Conservation (phyloP, 2,113 vertebrate species). For the Megaptera novaeangliae region DNA sequence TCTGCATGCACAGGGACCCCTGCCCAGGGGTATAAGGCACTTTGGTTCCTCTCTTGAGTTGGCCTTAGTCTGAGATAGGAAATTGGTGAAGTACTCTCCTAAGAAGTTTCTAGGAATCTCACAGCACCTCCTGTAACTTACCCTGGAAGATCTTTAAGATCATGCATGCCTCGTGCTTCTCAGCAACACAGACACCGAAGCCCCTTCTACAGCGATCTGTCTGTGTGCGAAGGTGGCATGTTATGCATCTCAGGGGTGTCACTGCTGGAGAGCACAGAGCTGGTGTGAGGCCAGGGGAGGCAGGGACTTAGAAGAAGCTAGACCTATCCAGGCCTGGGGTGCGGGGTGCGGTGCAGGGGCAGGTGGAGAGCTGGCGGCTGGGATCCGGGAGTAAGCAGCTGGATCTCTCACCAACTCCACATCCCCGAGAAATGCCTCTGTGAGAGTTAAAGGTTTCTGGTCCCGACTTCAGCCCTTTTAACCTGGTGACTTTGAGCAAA, state of each 20-base stretch:
- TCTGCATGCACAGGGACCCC: not conserved
- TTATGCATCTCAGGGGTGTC: slow-evolving; percentile 5
- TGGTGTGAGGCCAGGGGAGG: not conserved
- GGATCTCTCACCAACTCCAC: not conserved
- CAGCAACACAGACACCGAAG: slow-evolving; percentile 30
- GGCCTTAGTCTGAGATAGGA: not conserved
- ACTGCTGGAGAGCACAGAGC: not conserved
- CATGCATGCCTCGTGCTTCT: slow-evolving; percentile 20
- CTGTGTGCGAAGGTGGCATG: not conserved
- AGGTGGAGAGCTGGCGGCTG: not conserved
- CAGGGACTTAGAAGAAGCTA: not conserved
- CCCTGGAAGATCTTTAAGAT: not conserved
- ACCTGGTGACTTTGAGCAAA: not conserved
- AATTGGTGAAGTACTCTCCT: not conserved
- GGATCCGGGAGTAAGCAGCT: not conserved
- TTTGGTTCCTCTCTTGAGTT: not conserved
- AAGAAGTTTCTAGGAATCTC: not conserved
- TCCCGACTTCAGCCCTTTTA: not conserved
- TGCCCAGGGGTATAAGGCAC: not conserved
- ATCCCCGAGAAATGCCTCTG: not conserved
- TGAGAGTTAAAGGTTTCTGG: not conserved
- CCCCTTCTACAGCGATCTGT: slow-evolving; percentile 58
- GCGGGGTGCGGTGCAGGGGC: not conserved
- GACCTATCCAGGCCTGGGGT: not conserved
- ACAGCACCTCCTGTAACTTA: not conserved